phyloP scores from a whole-genome alignment of 2,113 vertebrate genomes.

The Microcebus jonahi region DNA sequence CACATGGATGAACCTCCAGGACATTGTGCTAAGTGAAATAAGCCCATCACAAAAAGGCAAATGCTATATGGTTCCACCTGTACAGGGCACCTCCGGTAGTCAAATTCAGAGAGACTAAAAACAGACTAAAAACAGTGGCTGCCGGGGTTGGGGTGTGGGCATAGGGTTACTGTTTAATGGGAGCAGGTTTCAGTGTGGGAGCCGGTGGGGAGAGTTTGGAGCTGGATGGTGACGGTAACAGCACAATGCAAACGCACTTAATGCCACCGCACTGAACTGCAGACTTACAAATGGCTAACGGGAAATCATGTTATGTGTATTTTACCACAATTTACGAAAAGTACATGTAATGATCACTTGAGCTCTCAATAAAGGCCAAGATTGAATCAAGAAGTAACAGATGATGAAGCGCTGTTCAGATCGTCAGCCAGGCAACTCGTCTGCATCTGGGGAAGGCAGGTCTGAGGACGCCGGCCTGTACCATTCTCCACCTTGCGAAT shows the following conservation, averaged over 20 bases:
- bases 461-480: neutral
- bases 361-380: neutral
- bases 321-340: neutral
- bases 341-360: neutral
- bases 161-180: too few species aligned
- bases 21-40: neutral
- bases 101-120: too few species aligned
- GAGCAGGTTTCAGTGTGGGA: neutral
- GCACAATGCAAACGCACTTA: neutral
- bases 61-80: neutral
- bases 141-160: too few species aligned
- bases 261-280: neutral
- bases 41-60: neutral
- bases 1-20: neutral
- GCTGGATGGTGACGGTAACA: neutral
- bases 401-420: neutral
- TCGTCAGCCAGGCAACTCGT: neutral
- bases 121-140: too few species aligned
- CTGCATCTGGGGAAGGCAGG: neutral
- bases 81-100: neutral
- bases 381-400: neutral
- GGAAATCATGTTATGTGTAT: too few species aligned
- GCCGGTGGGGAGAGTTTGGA: neutral
- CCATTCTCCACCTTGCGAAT: neutral
- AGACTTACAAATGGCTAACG: too few species aligned